Conservation (phyloP, 2,113 vertebrate species). For the Galeopterus variegatus region DNA sequence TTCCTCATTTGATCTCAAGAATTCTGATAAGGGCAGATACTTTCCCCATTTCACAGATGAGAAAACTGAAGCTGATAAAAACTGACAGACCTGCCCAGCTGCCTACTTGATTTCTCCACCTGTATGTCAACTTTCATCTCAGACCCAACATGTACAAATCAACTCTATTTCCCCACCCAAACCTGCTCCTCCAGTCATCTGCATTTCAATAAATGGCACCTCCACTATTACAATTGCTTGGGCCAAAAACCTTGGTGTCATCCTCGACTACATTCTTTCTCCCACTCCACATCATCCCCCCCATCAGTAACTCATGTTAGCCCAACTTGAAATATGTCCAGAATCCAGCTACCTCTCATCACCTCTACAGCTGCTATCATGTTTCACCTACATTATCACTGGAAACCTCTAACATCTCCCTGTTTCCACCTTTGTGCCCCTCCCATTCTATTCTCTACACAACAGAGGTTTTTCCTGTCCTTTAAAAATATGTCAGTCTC, state of each 20-base stretch:
- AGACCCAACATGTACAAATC: background rate
- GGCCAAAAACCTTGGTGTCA: background rate
- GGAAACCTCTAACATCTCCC: background rate
- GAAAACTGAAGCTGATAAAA: constrained; percentile 12
- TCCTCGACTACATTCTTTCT: background rate
- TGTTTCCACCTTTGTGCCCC: background rate
- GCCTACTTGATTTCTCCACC: background rate
- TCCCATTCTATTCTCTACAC: background rate
- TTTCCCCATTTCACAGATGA: constrained; percentile 20
- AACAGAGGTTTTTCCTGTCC: background rate
- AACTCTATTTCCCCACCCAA: constrained; percentile 56
- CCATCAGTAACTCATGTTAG: background rate
- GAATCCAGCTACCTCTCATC: background rate
- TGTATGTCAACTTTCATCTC: background rate
- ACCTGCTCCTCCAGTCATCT: constrained; percentile 63
- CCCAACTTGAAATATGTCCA: background rate
- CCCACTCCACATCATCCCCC: background rate
- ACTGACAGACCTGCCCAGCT: background rate
- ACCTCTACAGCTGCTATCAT: background rate
- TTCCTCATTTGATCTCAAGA: constrained; percentile 36
- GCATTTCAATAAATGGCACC: background rate
- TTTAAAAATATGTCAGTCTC: too few relatives aligned
- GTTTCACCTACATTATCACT: background rate
- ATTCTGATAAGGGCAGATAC: background rate
- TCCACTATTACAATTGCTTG: background rate